Base-by-base conservation (phyloP, 2,113 vertebrate genomes). In the Oxyruncus cristatus region DNA sequence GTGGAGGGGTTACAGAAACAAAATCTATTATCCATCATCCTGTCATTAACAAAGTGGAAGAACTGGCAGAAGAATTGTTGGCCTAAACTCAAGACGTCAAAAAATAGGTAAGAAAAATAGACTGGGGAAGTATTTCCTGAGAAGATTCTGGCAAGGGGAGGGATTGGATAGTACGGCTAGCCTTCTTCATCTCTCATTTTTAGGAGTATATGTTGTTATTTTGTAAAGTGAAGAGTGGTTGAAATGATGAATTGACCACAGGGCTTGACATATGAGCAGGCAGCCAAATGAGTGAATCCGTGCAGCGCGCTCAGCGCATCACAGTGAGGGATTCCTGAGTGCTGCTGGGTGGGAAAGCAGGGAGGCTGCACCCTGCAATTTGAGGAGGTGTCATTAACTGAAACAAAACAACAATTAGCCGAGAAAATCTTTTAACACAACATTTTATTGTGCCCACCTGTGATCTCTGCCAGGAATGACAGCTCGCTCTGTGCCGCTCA, bases 101-200 rank as follows among this genome's bases (percentile, higher is more conserved):
- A 95, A 93, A 72, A 47, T 20, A 94, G 86, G 65, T 92, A 93
- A 90, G 88, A 94, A 94, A 95, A 91, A 91, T 90, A 80, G 81
- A 75, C 58, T 39, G 70, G 14, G 30, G 63, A 88, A 84, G 84
- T 80, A 94, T 76, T 95, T 37, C 65, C 41, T 59, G 46, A 39
- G 83, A 87, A 94, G 52, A 62, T 16, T 62, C 37, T 32, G 47
- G 28, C 10, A 23, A 11, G 26, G 23, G 41, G 44, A 91, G 49
- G 52, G 56, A 74, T 72, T 84, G 49, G 55, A 81, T 75, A 23
- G 49, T 86, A 84, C 67, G 9, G 2, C 44, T 84, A 70, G 56
- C 41, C 49, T 46, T 93, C 89, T 90, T 86, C 63, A 83, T 94
- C 76, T 71, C 85, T 96, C 78, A 85, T 77, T 96, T 94, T 93